Evolutionary conservation across 30 jellyfish, hydroid and myxozoan genomes (phyloP), one percentile per base, ranked within the genome.

Genomic region (Pelagia noctiluca): DNA sequence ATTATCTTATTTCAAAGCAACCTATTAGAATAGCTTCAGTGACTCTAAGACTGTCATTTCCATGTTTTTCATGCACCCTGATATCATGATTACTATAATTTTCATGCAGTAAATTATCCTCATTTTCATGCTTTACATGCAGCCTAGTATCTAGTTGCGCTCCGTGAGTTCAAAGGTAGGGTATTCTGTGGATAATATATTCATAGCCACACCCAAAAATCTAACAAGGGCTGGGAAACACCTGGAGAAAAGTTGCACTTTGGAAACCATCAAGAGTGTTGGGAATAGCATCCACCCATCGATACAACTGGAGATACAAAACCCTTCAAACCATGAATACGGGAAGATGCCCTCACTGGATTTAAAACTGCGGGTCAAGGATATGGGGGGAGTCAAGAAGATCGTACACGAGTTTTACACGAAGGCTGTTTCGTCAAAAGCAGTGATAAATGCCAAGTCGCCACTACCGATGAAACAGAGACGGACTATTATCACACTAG

Each of bases 361-460:
- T 37, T 49, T 69, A 28, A 69, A 34, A 13, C 1, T 31, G 25
- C 37, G 1, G 32, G 37, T 31, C 19, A 29, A 35, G 37, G 33
- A 69, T 69, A 63, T 42, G 16, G 57, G 57, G 16, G 57, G 57
- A 42, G 57, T 16, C 57, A 42, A 42, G 57, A 42, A 23, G 64
- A 69, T 69, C 82, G 28, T 69, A 32, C 68, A 69, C 54, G 82
- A 69, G 54, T 69, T 69, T 63, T 69, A 69, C 82, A 4, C 82
- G 34, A 69, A 69, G 31, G 82, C 33, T 21, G 82, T 69, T 49
- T 18, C 82, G 37, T 69, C 82, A 23, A 69, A 69, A 49, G 28
- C 33, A 23, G 63, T 69, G 33, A 69, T 69, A 18, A 69, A 69
- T 69, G 82, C 64, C 62, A 35, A 65, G 64, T 69, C 82, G 29